These are phyloP conservation scores for Camarhynchus parvulus DNA, from an alignment of 2,113 vertebrate species.

Conservation along the genomic window DNA sequence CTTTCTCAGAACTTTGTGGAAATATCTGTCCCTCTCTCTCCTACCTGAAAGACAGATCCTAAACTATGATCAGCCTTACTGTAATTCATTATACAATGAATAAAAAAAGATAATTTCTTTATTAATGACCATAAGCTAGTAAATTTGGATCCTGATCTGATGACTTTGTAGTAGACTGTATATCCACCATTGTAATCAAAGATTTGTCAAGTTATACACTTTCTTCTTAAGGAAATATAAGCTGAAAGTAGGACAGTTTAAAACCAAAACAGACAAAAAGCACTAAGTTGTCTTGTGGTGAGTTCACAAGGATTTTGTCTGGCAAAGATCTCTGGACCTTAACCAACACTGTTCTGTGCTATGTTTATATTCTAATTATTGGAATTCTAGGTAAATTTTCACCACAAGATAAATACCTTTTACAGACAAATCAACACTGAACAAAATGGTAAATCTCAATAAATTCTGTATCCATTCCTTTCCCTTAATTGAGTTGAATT, in stretches of 20 bases:
- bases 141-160: background rate
- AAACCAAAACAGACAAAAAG: background rate
- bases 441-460: background rate
- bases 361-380: background rate
- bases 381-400: background rate
- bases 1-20: background rate
- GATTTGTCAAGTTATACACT: background rate
- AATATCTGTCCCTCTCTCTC: background rate
- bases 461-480: background rate
- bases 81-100: background rate
- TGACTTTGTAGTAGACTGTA: background rate
- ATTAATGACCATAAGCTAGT: background rate
- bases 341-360: background rate
- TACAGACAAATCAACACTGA: background rate
- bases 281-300: background rate
- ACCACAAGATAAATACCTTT: background rate
- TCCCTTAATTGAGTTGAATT: background rate
- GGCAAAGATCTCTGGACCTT: background rate
- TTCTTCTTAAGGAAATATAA: background rate
- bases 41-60: background rate
- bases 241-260: background rate
- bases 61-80: background rate
- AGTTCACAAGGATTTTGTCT: background rate
- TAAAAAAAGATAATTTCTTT: background rate
- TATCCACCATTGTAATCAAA: background rate